phyloP scores from a whole-genome alignment of 2,113 vertebrate species.

The Gobio gobio region DNA sequence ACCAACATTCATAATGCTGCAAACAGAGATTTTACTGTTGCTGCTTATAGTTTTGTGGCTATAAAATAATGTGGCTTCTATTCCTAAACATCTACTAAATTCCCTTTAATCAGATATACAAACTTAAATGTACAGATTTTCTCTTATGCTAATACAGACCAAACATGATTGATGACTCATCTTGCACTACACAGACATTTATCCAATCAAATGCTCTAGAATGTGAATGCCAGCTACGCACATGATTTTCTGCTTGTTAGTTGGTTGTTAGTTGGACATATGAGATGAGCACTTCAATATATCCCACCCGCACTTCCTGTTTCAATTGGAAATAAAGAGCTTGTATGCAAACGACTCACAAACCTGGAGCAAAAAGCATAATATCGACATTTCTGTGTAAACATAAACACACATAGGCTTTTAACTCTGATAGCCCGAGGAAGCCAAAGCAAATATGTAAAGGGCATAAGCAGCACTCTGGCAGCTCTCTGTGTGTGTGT shows the following conservation, averaged over 20 bases:
- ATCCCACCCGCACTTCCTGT: neutral
- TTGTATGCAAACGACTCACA: slow-evolving; percentile 14
- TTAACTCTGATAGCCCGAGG: slow-evolving; percentile 31
- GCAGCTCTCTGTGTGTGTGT: slow-evolving; percentile 35
- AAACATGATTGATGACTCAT: neutral
- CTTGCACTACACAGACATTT: neutral
- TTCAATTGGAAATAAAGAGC: neutral
- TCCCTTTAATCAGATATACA: no score
- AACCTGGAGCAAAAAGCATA: slow-evolving; percentile 1
- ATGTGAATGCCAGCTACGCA: neutral
- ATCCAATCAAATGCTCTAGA: neutral
- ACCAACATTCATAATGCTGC: no score
- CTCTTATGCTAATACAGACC: neutral
- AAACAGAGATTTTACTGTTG: no score
- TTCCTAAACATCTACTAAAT: no score
- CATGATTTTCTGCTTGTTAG: neutral
- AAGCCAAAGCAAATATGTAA: slow-evolving; percentile 54
- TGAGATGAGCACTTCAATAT: neutral
- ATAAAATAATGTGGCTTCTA: no score
- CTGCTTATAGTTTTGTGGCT: no score
- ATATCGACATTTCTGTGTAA: slow-evolving; percentile 40
- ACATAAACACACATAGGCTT: slow-evolving; percentile 34
- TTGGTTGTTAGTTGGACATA: neutral
- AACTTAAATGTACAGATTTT: neutral
- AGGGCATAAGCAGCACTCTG: slow-evolving; percentile 51